phyloP scores from a whole-genome alignment of 2,113 vertebrate species.

The Triplophysa dalaica region DNA sequence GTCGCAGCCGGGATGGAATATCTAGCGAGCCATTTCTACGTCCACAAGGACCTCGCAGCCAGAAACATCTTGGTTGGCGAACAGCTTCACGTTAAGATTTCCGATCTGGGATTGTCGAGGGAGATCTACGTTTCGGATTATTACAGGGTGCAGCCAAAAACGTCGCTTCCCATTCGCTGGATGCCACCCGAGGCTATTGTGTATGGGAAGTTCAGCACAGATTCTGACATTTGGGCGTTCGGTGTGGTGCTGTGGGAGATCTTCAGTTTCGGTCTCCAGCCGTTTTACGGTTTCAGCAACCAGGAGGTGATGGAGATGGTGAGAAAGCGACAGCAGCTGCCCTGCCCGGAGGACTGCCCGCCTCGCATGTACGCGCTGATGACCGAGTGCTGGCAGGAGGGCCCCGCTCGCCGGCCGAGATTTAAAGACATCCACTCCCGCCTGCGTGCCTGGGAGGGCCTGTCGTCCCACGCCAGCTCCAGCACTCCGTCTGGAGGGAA shows the following conservation, averaged over 20 bases:
- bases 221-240: conserved; percentile 97
- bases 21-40: conserved; percentile 87
- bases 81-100: conserved; percentile 95
- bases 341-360: conserved; percentile 96
- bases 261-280: conserved; percentile 97
- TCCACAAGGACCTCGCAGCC: conserved; percentile 95
- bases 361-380: conserved; percentile 92
- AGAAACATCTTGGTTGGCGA: conserved; percentile 95
- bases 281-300: conserved; percentile 95
- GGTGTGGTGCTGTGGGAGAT: conserved; percentile 97
- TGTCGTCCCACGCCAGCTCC: conserved; percentile 94
- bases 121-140: conserved; percentile 96
- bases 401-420: conserved; percentile 85
- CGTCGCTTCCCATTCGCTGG: conserved; percentile 93
- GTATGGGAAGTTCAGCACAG: conserved; percentile 94
- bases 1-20: conserved; percentile 97
- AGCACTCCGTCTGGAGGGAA: conserved; percentile 94
- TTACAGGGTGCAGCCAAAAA: conserved; percentile 89
- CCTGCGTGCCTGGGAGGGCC: conserved; percentile 94
- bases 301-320: conserved; percentile 99
- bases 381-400: conserved; percentile 98
- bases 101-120: conserved; percentile 93
- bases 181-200: conserved; percentile 94
- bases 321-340: conserved; percentile 90
- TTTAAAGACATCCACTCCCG: conserved; percentile 93